Base-by-base conservation (phyloP, 2,113 vertebrate genomes). In the Chauna torquata region DNA sequence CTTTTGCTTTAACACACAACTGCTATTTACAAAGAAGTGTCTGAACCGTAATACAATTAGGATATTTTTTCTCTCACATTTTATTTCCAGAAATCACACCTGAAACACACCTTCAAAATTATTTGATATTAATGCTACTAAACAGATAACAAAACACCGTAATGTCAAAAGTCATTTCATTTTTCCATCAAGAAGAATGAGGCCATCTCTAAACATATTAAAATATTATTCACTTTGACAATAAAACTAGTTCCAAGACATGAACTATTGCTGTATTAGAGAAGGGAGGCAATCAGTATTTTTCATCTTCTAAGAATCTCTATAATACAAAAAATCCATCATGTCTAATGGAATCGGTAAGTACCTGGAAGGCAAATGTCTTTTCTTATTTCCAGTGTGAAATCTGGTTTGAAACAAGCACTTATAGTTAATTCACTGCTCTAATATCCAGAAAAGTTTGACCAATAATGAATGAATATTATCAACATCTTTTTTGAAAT, bases 141-240 rank as follows among this genome's bases (percentile, higher is more conserved):
- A 95, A 97, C 86, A 95, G 96, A 97, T 97, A 98, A 97, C 83
- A 97, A 97, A 97, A 96, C 92, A 96, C 61, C 49, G 92, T 96
- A 91, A 95, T 97, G 94, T 97, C 96, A 97, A 95, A 97, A 98
- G 91, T 92, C 74, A 96, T 97, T 98, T 92, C 84, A 97, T 96
- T 98, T 98, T 97, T 97, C 96, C 90, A 94, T 96, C 89, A 94
- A 90, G 92, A 97, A 94, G 81, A 97, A 97, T 95, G 96, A 98
- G 94, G 68, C 88, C 65, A 94, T 96, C 94, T 89, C 95, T 98
- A 98, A 98, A 97, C 95, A 97, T 98, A 98, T 98, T 98, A 98
- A 98, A 98, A 98, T 98, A 98, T 98, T 98, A 98, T 96, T 98
- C 98, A 98, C 95, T 98, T 97, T 98, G 98, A 98, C 98, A 98